A percentile compares a stretch with the other conserved stretches of the same genome.
Conservation (phyloP, 2,113 vertebrate species). For the Excalfactoria chinensis region DNA sequence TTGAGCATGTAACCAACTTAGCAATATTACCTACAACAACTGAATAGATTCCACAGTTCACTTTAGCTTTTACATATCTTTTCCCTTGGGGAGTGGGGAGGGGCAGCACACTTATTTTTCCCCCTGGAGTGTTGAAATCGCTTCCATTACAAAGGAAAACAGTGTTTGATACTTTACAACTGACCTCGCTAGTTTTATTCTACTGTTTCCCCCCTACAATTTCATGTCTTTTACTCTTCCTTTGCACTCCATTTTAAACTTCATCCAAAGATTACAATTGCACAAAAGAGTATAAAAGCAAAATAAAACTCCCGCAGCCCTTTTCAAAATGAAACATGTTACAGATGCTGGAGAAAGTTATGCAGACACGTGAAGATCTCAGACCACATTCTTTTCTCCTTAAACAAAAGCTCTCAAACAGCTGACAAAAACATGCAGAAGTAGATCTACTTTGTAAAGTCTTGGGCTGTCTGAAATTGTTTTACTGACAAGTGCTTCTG, state of each 20-base stretch:
- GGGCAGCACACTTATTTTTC: neutral
- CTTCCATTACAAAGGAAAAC: neutral
- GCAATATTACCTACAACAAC: neutral
- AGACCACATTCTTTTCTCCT: neutral
- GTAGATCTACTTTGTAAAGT: neutral
- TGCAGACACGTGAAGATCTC: neutral
- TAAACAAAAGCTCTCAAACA: neutral
- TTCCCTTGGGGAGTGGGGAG: neutral
- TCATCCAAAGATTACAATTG: neutral
- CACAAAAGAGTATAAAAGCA: neutral
- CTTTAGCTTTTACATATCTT: neutral
- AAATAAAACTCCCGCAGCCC: neutral
- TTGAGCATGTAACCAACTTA: neutral
- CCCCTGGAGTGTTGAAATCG: neutral
- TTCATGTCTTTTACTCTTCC: neutral
- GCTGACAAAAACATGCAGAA: neutral
- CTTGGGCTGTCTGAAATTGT: neutral
- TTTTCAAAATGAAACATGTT: neutral
- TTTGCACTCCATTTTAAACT: neutral
- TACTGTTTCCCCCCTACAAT: neutral
- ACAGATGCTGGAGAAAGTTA: rapidly evolving
- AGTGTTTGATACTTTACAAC: neutral
- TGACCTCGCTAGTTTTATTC: neutral
- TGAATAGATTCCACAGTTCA: neutral
- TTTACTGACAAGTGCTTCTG: neutral